phyloP scores from a whole-genome alignment of 2,113 vertebrate genomes.

The Ammodytes marinus region DNA sequence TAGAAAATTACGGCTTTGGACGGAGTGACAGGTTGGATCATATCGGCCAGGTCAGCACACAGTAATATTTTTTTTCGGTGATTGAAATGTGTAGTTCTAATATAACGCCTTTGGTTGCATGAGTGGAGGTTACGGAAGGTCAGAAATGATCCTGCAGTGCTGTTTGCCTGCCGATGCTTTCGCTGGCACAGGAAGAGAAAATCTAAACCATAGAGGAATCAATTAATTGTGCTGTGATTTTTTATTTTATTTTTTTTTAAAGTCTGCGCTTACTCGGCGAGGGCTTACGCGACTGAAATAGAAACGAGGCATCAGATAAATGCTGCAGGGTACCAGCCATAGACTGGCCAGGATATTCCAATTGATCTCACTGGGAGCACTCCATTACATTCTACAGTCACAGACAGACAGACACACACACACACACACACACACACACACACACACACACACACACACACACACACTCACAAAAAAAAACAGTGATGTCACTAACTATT shows the following conservation, averaged over 20 bases:
- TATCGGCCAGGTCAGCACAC: slow-evolving; percentile 35
- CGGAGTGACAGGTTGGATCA: slow-evolving; percentile 14
- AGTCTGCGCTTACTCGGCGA: slow-evolving; percentile 33
- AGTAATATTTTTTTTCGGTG: slow-evolving; percentile 20
- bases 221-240: slow-evolving; percentile 63
- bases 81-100: slow-evolving; percentile 3
- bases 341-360: slow-evolving; percentile 47
- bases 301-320: slow-evolving; percentile 71
- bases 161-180: slow-evolving; percentile 40
- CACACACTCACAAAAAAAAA: slow-evolving; percentile 21
- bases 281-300: slow-evolving; percentile 69
- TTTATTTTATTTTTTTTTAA: slow-evolving; percentile 21
- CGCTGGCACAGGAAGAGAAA: slow-evolving; percentile 68
- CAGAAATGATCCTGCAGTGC: slow-evolving; percentile 39
- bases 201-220: slow-evolving; percentile 73
- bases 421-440: no score
- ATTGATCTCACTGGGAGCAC: slow-evolving; percentile 63
- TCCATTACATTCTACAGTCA: slow-evolving; percentile 26
- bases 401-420: no score
- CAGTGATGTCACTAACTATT: slow-evolving; percentile 6
- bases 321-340: slow-evolving; percentile 67
- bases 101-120: slow-evolving; percentile 20
- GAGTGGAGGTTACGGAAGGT: slow-evolving; percentile 33
- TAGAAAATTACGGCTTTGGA: slow-evolving; percentile 7
- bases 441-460: no score